These are phyloP conservation scores for Aproaerema taeniolella DNA, from an alignment of 2,888 invertebrate genomes.

Conservation along the genomic window DNA sequence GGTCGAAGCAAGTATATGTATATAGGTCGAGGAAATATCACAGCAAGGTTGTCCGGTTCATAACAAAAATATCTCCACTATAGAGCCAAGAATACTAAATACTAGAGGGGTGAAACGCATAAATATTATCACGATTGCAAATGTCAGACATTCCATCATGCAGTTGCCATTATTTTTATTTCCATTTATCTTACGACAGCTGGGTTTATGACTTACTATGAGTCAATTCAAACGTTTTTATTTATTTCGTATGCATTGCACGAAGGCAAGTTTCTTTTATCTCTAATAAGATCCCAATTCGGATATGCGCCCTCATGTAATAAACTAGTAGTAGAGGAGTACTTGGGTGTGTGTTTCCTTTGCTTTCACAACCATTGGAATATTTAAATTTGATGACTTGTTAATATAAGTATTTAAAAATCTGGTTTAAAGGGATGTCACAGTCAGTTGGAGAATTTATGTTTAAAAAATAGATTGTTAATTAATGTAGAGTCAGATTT, in stretches of 20 bases:
- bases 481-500: no score
- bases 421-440: no score
- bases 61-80: no score
- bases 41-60: no score
- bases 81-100: no score
- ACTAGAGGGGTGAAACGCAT: neutral
- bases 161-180: constrained; percentile 33
- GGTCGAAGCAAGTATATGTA: no score
- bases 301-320: constrained; percentile 68
- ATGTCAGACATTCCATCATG: constrained; percentile 24
- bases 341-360: constrained; percentile 33
- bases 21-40: no score
- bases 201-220: constrained; percentile 47
- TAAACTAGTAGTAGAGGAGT: constrained; percentile 53
- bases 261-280: constrained; percentile 65
- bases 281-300: constrained; percentile 73
- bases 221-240: constrained; percentile 28
- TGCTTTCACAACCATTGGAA: no score
- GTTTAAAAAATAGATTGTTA: no score
- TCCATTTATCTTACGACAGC: constrained; percentile 39
- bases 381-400: no score
- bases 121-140: constrained; percentile 7
- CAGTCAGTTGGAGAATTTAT: no score
- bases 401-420: no score
- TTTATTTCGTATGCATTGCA: constrained; percentile 57